These are phyloP conservation scores for Halesus radiatus DNA, from an alignment of 1,140 invertebrate genomes.

Conservation along the genomic window DNA sequence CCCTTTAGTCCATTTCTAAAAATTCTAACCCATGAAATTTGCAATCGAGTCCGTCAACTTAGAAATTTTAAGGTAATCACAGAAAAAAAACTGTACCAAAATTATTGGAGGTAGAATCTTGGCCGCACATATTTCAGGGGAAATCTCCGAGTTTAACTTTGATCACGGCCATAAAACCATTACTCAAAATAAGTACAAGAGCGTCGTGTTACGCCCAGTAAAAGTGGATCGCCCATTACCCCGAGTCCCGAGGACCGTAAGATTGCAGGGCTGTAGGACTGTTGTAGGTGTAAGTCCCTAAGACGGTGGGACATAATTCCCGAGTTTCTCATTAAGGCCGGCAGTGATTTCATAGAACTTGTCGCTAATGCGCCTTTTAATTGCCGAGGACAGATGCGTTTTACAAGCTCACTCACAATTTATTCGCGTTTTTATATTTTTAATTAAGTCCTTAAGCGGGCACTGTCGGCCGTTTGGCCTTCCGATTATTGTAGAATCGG, in stretches of 20 bases:
- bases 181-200: slow-evolving; percentile 24
- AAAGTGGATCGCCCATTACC: background rate
- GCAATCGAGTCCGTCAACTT: too few relatives aligned
- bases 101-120: background rate
- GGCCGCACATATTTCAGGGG: background rate
- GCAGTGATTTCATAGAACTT: slow-evolving; percentile 48
- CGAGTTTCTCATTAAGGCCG: slow-evolving; percentile 52
- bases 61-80: too few relatives aligned
- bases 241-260: background rate
- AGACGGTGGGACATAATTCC: slow-evolving; percentile 45
- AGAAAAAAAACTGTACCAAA: too few relatives aligned
- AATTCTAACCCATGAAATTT: too few relatives aligned
- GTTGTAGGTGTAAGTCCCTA: background rate
- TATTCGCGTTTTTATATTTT: slow-evolving; percentile 57
- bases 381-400: slow-evolving; percentile 56
- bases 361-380: slow-evolving; percentile 53
- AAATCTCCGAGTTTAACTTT: slow-evolving; percentile 7
- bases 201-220: background rate
- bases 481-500: slow-evolving; percentile 44
- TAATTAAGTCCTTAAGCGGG: slow-evolving; percentile 53
- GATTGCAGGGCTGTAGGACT: background rate
- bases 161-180: slow-evolving; percentile 14
- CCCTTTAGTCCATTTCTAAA: too few relatives aligned
- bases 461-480: slow-evolving; percentile 42
- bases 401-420: slow-evolving; percentile 52